phyloP scores from a whole-genome alignment of 2,113 vertebrate species.

The Myrmecobius fasciatus region DNA sequence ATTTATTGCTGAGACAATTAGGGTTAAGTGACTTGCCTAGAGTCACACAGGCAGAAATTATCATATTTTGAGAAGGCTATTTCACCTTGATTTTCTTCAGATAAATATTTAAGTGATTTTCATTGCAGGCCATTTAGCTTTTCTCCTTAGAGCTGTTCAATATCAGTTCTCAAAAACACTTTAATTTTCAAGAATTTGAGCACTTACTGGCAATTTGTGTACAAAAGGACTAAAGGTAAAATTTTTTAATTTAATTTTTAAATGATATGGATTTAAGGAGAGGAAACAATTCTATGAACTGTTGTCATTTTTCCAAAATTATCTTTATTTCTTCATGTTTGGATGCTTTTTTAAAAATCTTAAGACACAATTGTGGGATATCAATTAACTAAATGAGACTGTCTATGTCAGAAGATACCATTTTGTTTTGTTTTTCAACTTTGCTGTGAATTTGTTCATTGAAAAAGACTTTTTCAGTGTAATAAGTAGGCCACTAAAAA shows the following conservation, averaged over 20 bases:
- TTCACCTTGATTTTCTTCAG: conserved; percentile 65
- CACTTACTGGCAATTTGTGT: conserved; percentile 72
- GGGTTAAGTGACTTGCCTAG: too few species aligned
- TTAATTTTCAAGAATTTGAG: conserved; percentile 54
- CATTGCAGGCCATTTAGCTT: conserved; percentile 56
- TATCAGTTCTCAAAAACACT: conserved; percentile 17
- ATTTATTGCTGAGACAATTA: too few species aligned
- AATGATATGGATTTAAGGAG: background rate
- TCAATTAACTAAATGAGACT: conserved; percentile 51
- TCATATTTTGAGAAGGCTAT: conserved; percentile 66
- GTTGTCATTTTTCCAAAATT: conserved; percentile 41
- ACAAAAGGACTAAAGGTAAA: conserved; percentile 54
- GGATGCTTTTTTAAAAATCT: conserved; percentile 48
- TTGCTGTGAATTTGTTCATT: conserved; percentile 26
- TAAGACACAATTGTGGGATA: conserved; percentile 29
- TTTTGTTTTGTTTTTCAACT: background rate
- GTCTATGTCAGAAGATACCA: conserved; percentile 28
- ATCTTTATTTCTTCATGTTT: conserved; percentile 39
- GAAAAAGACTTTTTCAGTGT: conserved; percentile 23
- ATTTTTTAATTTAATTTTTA: background rate
- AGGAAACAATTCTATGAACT: conserved; percentile 39
- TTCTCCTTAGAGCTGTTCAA: conserved; percentile 50
- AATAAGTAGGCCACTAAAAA: conserved; percentile 11
- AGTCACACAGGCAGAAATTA: too few species aligned
- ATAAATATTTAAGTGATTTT: conserved; percentile 57